Evolutionary conservation across 2,113 vertebrate genomes (phyloP), one percentile per base, ranked within the genome.

Genomic region (Hyla sarda): DNA sequence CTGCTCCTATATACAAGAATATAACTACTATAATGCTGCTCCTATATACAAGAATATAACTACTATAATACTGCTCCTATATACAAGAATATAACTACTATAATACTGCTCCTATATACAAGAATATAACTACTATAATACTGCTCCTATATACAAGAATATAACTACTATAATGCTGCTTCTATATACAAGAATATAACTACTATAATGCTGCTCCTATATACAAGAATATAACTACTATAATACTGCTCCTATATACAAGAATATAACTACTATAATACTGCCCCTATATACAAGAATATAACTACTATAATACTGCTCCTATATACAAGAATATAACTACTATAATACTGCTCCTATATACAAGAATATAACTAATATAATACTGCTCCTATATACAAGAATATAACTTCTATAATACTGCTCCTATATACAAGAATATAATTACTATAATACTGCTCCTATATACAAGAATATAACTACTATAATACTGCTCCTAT

Each of bases 371-470:
- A n/a, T 41, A 41, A 41, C 41, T 41, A 41, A 3, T 41, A 41
- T 41, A 41, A 41, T 41, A 41, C 41, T 41, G 41, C 41, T 41
- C 50, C 60, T 65, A 30, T 65, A 17, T 65, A 65, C 60, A 65
- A 14, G 60, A 65, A 65, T 65, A 65, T 65, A 65, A 65, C 60
- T 65, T 30, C 60, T 65, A 65, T 65, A 65, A 65, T 65, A 65
- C 60, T 65, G 25, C 60, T 16, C 60, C 60, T 65, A 30, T 65
- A 17, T 65, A 65, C 60, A 65, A 30, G 60, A 41, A 41, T 41
- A 41, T 41, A 41, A 41, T 8, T 41, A 41, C 41, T 41, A 41
- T 41, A 41, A 41, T 65, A 65, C 60, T 65, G 25, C 60, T 16
- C n/a, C 25, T 60, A 60, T 60, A 16, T 60, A 60, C 58, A 60